phyloP scores from a whole-genome alignment of 2,888 invertebrate species.

The Plebejus argus region DNA sequence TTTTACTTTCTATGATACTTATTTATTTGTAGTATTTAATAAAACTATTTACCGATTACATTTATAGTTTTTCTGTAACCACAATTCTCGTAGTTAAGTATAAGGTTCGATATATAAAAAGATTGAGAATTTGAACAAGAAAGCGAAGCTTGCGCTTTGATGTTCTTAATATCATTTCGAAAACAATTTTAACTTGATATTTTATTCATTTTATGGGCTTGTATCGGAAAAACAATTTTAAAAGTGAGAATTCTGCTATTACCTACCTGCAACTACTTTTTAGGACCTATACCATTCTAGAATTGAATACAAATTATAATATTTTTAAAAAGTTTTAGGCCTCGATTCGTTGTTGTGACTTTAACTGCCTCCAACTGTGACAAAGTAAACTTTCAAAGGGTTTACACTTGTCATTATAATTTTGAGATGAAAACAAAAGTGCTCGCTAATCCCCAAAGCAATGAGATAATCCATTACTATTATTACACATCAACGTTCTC shows the following conservation, averaged over 20 bases:
- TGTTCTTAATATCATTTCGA: not conserved
- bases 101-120: not conserved
- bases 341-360: not conserved
- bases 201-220: not conserved
- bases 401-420: not conserved
- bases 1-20: not conserved
- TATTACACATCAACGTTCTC: slow-evolving; percentile 64
- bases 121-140: not conserved
- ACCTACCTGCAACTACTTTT: too few relatives aligned
- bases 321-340: too few relatives aligned
- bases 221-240: not conserved
- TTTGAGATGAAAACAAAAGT: slow-evolving; percentile 42
- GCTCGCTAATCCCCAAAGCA: slow-evolving; percentile 44
- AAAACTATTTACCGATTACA: too few relatives aligned
- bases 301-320: too few relatives aligned
- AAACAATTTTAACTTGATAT: not conserved
- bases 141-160: not conserved
- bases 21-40: not conserved
- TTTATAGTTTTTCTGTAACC: too few relatives aligned
- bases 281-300: too few relatives aligned
- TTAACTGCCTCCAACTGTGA: not conserved
- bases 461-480: slow-evolving; percentile 65
- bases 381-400: not conserved
- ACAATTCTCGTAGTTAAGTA: too few relatives aligned
- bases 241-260: not conserved